Base-by-base conservation (phyloP, 2,113 vertebrate genomes). In the Eleginops maclovinus region DNA sequence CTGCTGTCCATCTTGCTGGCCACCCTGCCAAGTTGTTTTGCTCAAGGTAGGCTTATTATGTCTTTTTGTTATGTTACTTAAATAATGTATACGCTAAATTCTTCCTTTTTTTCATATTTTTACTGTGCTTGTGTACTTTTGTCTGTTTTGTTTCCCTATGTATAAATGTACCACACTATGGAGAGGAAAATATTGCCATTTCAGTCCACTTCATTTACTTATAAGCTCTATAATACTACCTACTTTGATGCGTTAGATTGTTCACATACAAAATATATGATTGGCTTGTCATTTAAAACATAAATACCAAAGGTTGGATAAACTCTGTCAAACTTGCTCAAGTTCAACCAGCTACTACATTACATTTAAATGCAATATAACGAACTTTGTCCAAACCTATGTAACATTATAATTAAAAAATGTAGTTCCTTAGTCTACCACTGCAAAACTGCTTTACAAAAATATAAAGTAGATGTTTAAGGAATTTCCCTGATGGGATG, bases 1-100 rank as follows among this genome's bases (percentile, higher is more conserved):
- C 36, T 91, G 17, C 51, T 90, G 41, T 79, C 72, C 68, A 44
- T 87, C 59, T 56, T 91, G 43, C 21, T 93, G 70, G 26, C 62
- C 51, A 62, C 8, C 49, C 14, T 89, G 41, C 2, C 53, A 12
- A 3, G 9, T 1, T 26, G 19, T 54, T 43, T 47, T 44, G 31
- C 67, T 40, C 11, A n/a, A 83, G 89, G 91, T 93, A 84, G 40
- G 78, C 1, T 61, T 3, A 15, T 55, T 26, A 0, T 26, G 50
- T 4, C 4, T 13, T 22, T 22, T 7, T 17, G 19, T 6, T 24
- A 17, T n/a, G 17, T 28, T 19, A 51, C 1, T 21, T 2, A 11
- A 6, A 63, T 7, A 7, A 3, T 21, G 2, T 17, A 1, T 22
- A 1, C 2, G 21, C 28, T 44, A 0, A 28, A 1, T 21, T 50